Evolutionary conservation across 2,113 vertebrate genomes (phyloP), one percentile per base, ranked within the genome.

Genomic region (Uria aalge): DNA sequence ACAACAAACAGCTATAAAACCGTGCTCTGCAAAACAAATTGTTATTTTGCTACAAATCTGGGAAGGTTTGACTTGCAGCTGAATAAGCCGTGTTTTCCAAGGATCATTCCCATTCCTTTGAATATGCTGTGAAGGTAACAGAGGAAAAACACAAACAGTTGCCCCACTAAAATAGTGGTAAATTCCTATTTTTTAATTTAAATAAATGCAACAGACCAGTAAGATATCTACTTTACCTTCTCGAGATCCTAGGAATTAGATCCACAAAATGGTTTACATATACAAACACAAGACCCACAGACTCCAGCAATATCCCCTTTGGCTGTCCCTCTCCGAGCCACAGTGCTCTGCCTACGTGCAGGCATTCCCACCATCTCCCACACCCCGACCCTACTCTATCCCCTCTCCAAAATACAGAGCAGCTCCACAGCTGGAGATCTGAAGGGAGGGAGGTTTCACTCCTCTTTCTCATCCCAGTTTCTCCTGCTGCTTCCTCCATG

Each of bases 21-120:
- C 45, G 64, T 36, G 59, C 78, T 93, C 95, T 92, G 86, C 69
- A 85, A 74, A 92, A 67, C 88, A 69, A 88, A 90, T 6, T 29
- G 52, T 77, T 62, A 18, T 47, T 62, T 52, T 55, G 21, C 83
- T 63, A 9, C 47, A 32, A 27, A 10, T 6, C 64, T 9, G 55
- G 29, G 41, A 22, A 66, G 52, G 17, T 29, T 36, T 36, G 63
- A 18, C 30, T 41, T 20, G 53, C 15, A 16, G 22, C 3, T 24
- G n/a, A 29, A 11, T 3, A 14, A 93, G 47, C 6, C 0, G 3
- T 23, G 5, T 27, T 94, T 80, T 85, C 64, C 40, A 50, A 19
- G 74, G 96, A 66, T 30, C 38, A 2, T 84, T 92, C 82, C 50
- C 27, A 15, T 36, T 74, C 66, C 43, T 95, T 74, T 47, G 23